These are phyloP conservation scores for Sinocyclocheilus anshuiensis DNA, from an alignment of 2,113 vertebrate species.

Conservation along the genomic window DNA sequence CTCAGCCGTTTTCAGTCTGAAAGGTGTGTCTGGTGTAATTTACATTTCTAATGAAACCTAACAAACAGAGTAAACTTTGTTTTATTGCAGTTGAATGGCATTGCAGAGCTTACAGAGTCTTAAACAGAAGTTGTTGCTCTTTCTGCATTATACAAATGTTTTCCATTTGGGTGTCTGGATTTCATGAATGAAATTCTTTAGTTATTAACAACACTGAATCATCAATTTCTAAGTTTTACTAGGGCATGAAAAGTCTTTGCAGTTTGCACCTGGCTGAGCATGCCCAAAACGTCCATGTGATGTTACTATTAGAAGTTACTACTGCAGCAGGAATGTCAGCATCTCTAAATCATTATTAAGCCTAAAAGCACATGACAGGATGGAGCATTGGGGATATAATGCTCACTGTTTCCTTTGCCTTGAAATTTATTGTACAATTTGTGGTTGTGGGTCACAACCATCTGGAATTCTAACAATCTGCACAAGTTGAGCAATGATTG, in stretches of 20 bases:
- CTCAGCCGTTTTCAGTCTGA: not conserved
- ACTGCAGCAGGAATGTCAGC: not conserved
- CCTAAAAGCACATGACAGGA: constrained; percentile 1
- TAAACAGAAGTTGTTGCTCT: not conserved
- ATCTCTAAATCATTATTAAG: not conserved
- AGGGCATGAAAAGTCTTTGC: not conserved
- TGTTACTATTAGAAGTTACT: too few relatives aligned
- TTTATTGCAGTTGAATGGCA: not conserved
- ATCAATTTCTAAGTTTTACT: not conserved
- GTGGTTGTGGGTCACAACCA: constrained; percentile 37
- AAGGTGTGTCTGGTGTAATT: constrained; percentile 33
- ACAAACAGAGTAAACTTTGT: not conserved
- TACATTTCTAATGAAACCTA: not conserved
- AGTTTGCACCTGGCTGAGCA: not conserved
- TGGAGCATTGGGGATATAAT: constrained; percentile 1
- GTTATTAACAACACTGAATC: not conserved
- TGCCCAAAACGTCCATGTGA: not conserved
- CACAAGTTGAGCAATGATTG: not conserved
- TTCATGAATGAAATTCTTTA: not conserved
- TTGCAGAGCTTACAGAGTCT: not conserved
- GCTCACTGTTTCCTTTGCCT: not conserved
- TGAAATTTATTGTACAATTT: constrained; percentile 16
- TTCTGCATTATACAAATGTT: not conserved
- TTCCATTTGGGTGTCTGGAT: not conserved
- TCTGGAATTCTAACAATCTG: constrained; percentile 45